Evolutionary conservation across 2,797 vertebrate species (phyloP).

Genomic region (Sebastes cheni): DNA sequence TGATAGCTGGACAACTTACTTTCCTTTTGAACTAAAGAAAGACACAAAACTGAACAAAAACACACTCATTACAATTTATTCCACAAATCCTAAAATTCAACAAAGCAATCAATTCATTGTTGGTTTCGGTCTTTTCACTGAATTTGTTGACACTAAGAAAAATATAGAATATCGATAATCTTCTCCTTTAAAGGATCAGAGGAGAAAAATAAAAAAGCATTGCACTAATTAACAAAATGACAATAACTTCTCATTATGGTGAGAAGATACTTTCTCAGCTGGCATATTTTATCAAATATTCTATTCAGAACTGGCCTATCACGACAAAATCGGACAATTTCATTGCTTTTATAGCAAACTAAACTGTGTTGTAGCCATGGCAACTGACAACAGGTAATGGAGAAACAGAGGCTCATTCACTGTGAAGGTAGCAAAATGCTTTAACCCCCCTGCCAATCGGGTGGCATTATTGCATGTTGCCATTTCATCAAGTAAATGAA

Average conservation of each 20-base stretch:
- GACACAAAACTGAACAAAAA: background rate
- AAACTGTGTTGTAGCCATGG: slow-evolving; percentile 10
- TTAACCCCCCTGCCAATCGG: background rate
- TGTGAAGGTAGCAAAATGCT: background rate
- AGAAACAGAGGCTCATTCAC: background rate
- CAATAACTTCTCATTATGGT: background rate
- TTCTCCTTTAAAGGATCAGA: background rate
- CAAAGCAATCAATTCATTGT: background rate
- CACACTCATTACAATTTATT: no score
- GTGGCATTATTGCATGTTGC: background rate
- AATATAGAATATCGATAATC: background rate
- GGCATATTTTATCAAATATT: background rate
- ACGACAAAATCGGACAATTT: background rate
- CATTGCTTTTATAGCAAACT: slow-evolving; percentile 10
- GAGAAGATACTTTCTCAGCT: background rate
- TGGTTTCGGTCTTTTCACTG: background rate
- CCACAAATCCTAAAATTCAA: background rate
- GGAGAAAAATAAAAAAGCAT: background rate
- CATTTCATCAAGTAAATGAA: slow-evolving; percentile 66
- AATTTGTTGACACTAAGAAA: background rate
- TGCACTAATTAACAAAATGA: background rate
- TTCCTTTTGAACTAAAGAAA: background rate
- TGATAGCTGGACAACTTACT: background rate
- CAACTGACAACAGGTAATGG: slow-evolving; percentile 31
- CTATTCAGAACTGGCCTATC: background rate